phyloP scores from a whole-genome alignment of 1,140 invertebrate species.

The Stratiolaelaps scimitus region DNA sequence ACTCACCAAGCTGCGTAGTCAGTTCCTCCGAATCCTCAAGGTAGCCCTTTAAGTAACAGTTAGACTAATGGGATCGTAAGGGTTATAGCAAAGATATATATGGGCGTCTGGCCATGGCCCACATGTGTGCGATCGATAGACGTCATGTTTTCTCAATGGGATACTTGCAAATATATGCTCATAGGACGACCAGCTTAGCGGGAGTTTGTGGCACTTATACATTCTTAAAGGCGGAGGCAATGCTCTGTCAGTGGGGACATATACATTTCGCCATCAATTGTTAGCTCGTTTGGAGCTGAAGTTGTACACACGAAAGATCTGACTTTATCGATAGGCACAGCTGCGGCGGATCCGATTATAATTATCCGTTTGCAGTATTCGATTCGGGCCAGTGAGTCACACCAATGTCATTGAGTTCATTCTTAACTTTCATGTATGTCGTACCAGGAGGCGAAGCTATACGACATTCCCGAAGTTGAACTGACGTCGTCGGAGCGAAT shows the following conservation, averaged over 20 bases:
- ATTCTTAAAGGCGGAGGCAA: no score
- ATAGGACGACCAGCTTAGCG: no score
- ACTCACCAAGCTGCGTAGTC: constrained; percentile 75
- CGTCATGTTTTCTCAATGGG: no score
- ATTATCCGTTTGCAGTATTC: no score
- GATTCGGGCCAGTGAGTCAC: no score
- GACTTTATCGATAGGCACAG: constrained; percentile 42
- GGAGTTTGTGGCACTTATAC: no score
- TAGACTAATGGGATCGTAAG: constrained; percentile 25
- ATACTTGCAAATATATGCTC: constrained; percentile 29
- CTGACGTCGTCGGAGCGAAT: constrained; percentile 51
- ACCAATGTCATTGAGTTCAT: no score
- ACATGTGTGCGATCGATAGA: no score
- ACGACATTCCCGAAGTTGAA: constrained; percentile 26
- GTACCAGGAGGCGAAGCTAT: constrained; percentile 30
- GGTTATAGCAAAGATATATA: background rate
- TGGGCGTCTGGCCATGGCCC: background rate
- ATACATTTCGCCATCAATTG: constrained; percentile 27
- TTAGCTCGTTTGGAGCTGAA: constrained; percentile 44
- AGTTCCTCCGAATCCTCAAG: constrained; percentile 71
- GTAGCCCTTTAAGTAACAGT: no score
- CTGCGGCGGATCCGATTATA: no score
- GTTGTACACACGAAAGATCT: constrained; percentile 49
- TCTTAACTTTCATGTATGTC: no score
- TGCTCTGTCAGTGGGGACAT: constrained; percentile 6